Evolutionary conservation across 2,113 vertebrate species (phyloP).

Genomic region (Pangasianodon gigas): DNA sequence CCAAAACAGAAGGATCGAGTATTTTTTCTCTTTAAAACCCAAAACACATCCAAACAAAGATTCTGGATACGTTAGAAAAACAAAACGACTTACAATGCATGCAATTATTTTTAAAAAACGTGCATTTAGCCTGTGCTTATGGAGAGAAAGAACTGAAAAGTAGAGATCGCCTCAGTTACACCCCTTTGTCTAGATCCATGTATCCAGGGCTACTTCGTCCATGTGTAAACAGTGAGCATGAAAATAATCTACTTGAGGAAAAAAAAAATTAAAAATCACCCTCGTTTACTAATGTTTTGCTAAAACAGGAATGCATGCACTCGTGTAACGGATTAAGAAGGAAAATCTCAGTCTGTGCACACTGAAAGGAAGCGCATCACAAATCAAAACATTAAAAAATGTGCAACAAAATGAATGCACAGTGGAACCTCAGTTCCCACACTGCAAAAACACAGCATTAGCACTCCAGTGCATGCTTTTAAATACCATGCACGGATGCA

Average conservation of each 20-base stretch:
- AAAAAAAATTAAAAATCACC: background rate
- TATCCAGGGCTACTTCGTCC: background rate
- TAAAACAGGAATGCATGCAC: background rate
- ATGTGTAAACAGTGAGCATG: constrained; percentile 38
- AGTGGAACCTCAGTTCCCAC: background rate
- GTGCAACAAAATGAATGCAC: background rate
- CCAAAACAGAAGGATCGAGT: background rate
- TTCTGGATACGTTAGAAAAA: background rate
- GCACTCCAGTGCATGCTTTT: background rate
- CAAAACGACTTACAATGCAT: background rate
- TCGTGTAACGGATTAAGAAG: background rate
- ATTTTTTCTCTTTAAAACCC: background rate
- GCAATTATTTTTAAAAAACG: background rate
- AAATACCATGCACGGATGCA: background rate
- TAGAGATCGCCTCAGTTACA: constrained; percentile 11
- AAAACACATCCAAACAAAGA: background rate
- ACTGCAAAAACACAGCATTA: background rate
- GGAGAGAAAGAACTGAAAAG: background rate
- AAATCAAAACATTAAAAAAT: constrained; percentile 15
- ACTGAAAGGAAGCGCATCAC: background rate
- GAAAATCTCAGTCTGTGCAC: background rate
- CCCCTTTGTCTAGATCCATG: constrained; percentile 49
- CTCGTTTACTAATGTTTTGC: background rate
- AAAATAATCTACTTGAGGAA: background rate
- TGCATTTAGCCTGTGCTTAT: background rate